Base-by-base conservation (phyloP, 2,113 vertebrate genomes). In the Centrocercus urophasianus region DNA sequence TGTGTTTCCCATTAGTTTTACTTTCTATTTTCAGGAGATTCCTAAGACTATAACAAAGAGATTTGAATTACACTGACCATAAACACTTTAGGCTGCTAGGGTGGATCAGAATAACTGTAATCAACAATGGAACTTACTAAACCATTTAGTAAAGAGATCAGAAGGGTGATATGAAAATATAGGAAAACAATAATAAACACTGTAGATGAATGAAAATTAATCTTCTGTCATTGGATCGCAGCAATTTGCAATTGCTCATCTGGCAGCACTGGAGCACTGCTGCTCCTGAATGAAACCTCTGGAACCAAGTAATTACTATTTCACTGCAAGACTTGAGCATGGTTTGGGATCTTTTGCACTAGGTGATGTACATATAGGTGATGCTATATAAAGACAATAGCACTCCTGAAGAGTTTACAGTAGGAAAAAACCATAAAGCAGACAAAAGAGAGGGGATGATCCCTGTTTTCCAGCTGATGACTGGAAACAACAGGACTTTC, bases 11-110 rank as follows among this genome's bases (percentile, higher is more conserved):
- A 48, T 81, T 63, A 3, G 3, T 40, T 74, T 90, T 83, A 30
- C 63, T 95, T 96, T 95, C 65, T 90, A 7, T 76, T 94, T 86
- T 63, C 81, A 71, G 86, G 67, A 93, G 70, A 77, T 83, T 84
- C n/a, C 56, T 48, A 83, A 67, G 30, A 78, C 47, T 57, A 7
- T 30, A 57, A 83, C 38, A 57, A 69, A 85, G 70, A 60, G 15
- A 57, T 89, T 83, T 95, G 67, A 69, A 77, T 56, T 89, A 47
- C 50, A 52, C 12, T 59, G 45, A 48, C n/a, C 15, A 15, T 36
- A 64, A 77, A 64, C 56, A 34, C 42, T 91, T 48, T 54, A 43
- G 66, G 42, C 52, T 89, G 22, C 43, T 40, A 72, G 30, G 52
- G 40, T 2, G 3, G 3, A 52, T 73, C 40, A 66, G 30, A 71